Evolutionary conservation across 2,113 vertebrate species (phyloP).

Genomic region (Hippocampus abdominalis): DNA sequence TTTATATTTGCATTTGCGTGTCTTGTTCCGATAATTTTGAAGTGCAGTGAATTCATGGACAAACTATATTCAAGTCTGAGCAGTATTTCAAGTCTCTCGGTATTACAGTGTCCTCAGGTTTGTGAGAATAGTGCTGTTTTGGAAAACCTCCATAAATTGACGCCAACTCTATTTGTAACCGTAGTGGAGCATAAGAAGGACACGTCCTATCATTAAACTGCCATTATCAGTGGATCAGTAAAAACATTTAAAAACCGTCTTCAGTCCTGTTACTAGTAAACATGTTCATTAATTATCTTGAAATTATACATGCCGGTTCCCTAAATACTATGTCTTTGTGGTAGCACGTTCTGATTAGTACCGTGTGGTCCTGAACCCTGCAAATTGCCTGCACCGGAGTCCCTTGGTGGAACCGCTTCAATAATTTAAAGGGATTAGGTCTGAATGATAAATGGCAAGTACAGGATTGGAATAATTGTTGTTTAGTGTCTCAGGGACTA

Average conservation of each 20-base stretch:
- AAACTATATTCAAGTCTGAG: not conserved
- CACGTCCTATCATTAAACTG: slow-evolving; percentile 18
- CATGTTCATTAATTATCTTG: slow-evolving; percentile 58
- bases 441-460: slow-evolving; percentile 47
- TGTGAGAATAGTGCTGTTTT: not conserved
- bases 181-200: slow-evolving; percentile 20
- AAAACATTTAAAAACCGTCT: slow-evolving; percentile 20
- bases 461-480: slow-evolving; percentile 38
- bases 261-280: slow-evolving; percentile 34
- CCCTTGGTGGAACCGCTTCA: slow-evolving; percentile 54
- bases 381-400: slow-evolving; percentile 35
- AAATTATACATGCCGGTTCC: slow-evolving; percentile 34
- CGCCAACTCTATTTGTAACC: slow-evolving; percentile 13
- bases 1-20: too few relatives aligned
- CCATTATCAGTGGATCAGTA: slow-evolving; percentile 21
- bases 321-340: slow-evolving; percentile 33
- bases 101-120: not conserved
- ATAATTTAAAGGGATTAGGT: slow-evolving; percentile 64
- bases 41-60: not conserved
- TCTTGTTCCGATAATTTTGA: not conserved
- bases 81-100: too few relatives aligned
- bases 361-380: slow-evolving; percentile 49
- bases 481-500: slow-evolving; percentile 50
- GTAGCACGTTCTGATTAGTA: slow-evolving; percentile 50
- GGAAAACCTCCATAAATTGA: not conserved